These are phyloP conservation scores for Eolophus roseicapilla DNA, from an alignment of 2,113 vertebrate species.

Conservation along the genomic window DNA sequence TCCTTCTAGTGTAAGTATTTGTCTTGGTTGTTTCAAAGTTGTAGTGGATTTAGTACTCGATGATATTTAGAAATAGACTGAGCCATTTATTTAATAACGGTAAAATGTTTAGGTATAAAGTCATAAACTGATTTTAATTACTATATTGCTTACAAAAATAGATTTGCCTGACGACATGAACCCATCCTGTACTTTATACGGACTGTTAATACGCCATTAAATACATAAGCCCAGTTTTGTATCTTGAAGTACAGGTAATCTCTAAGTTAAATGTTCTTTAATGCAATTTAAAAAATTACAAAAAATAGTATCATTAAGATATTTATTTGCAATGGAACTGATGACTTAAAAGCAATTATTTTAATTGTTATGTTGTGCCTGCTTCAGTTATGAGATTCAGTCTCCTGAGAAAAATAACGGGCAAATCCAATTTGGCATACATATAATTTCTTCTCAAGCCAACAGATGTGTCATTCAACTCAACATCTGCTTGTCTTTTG, in stretches of 20 bases:
- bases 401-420: constrained; percentile 43
- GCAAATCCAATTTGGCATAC: constrained; percentile 38
- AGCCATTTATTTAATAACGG: constrained; percentile 3
- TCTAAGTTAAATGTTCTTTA: neutral
- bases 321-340: neutral
- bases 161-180: constrained; percentile 5
- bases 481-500: constrained; percentile 65
- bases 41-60: neutral
- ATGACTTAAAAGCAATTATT: constrained; percentile 10
- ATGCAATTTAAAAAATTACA: neutral
- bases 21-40: neutral
- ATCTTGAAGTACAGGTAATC: neutral
- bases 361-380: constrained; percentile 6
- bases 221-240: neutral
- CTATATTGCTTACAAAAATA: neutral
- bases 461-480: constrained; percentile 66
- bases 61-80: neutral
- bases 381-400: constrained; percentile 32
- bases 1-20: neutral
- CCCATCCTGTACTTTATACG: neutral
- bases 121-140: constrained; percentile 53
- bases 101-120: constrained; percentile 27
- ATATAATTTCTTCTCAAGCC: constrained; percentile 34
- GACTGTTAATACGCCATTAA: neutral
- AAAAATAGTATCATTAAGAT: neutral